Base-by-base conservation (phyloP, 2,113 vertebrate species). In the Cardinalis cardinalis region DNA sequence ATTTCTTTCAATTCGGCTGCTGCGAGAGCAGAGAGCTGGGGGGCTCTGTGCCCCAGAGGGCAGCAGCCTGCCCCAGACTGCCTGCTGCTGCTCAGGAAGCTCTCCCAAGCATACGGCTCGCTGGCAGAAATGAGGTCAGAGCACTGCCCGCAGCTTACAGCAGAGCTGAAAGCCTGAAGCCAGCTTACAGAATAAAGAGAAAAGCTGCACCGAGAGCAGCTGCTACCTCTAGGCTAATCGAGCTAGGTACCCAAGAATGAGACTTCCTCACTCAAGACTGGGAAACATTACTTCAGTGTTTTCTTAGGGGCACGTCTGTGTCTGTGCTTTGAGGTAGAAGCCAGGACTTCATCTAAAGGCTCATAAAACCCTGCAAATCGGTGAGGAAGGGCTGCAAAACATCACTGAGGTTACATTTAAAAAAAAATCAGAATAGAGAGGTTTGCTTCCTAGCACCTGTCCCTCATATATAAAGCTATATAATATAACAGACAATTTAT, bases 121-220 rank as follows among this genome's bases (percentile, higher is more conserved):
- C 75, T 75, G n/a, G 80, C 38, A 40, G 55, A 92, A 95, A 84
- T 5, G 77, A 91, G 95, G 95, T 92, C 71, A 90, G 73, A 44
- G 85, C 82, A 40, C 69, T 82, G 95, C 93, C 92, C 34, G 17
- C 76, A 60, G 59, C 91, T 90, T 76, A 91, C 34, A 68, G 88
- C 28, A 12, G 74, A 68, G 83, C 89, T 29, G 55, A 83, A 80
- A 92, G 77, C 93, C 89, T 28, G 52, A 61, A 73, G 71, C 66
- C 81, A 80, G 95, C 85, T 87, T 87, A 81, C 26, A 63, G 89
- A 94, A 87, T 56, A 85, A 88, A 93, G 88, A 69, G 52, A 89
- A 92, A 86, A 94, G 73, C 87, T 60, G 80, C 26, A 56, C 75
- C 2, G 5, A 55, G 76, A 93, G 74, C 89, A 96, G 96, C 95